These are phyloP conservation scores for Cebidichthys violaceus DNA, from an alignment of 2,113 vertebrate genomes.

Conservation along the genomic window DNA sequence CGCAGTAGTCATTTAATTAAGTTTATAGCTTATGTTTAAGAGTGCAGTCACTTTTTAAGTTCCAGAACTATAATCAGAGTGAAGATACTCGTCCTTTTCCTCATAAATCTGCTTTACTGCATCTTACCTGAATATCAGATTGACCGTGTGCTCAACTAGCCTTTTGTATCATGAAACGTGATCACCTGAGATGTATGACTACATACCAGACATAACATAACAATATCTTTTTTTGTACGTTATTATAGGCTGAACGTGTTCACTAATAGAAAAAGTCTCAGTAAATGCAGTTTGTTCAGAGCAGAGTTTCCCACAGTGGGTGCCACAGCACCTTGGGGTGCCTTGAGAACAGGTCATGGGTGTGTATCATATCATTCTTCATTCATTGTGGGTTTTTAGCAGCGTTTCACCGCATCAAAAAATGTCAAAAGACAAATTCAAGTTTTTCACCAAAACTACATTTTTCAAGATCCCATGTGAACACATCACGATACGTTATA, in stretches of 20 bases:
- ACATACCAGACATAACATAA: background rate
- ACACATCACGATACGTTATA: no score
- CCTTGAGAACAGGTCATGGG: no score
- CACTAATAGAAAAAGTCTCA: background rate
- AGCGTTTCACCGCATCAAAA: background rate
- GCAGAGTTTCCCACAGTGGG: background rate
- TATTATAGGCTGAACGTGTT: background rate
- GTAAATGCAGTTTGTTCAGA: background rate
- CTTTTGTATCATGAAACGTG: background rate
- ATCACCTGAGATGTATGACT: background rate
- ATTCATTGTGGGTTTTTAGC: background rate
- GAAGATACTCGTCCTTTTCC: background rate
- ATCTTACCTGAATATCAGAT: background rate
- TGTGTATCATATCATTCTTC: background rate
- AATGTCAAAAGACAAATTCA: background rate
- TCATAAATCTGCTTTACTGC: slow-evolving; percentile 1
- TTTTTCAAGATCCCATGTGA: no score
- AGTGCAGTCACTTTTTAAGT: background rate
- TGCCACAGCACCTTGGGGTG: background rate
- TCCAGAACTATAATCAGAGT: background rate
- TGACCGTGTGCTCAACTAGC: background rate
- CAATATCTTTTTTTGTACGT: background rate
- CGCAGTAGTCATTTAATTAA: no score
- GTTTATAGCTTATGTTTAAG: no score
- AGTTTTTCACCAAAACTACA: no score